Percentiles rank a stretch among this genome's conserved stretches.
These are phyloP conservation scores for Pantherophis alleghaniensis DNA, from an alignment of 2,797 vertebrate genomes.

Conservation along the genomic window DNA sequence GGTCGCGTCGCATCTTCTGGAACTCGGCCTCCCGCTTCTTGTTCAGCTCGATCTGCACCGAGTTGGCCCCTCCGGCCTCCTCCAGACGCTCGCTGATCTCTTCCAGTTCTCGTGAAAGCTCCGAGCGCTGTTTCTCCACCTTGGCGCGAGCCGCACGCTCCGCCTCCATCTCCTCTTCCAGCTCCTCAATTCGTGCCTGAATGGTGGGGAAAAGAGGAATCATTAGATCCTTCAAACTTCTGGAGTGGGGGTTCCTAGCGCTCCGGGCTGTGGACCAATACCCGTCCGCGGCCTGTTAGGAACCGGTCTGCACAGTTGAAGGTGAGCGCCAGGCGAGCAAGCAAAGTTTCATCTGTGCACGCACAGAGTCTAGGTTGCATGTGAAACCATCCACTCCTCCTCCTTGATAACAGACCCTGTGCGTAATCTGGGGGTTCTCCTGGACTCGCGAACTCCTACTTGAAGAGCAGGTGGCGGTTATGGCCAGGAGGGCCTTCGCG, in stretches of 20 bases:
- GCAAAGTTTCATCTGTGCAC: too few relatives aligned
- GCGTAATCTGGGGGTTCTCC: too few relatives aligned
- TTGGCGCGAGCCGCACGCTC: slow-evolving; percentile 82
- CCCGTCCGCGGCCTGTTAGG: rapidly evolving
- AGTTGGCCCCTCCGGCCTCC: slow-evolving; percentile 84
- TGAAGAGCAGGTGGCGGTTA: too few relatives aligned
- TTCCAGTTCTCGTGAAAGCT: slow-evolving; percentile 83
- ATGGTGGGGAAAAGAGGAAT: rapidly evolving
- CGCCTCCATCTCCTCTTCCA: slow-evolving; percentile 87
- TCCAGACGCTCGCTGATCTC: slow-evolving; percentile 86
- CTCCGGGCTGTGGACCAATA: too few relatives aligned
- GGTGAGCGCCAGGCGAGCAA: too few relatives aligned
- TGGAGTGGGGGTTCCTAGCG: not conserved
- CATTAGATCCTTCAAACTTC: too few relatives aligned
- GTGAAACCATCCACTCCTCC: too few relatives aligned
- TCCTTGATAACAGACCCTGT: too few relatives aligned
- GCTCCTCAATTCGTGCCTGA: slow-evolving; percentile 81
- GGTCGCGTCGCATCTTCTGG: slow-evolving; percentile 80
- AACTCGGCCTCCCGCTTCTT: slow-evolving; percentile 85
- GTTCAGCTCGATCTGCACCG: slow-evolving; percentile 81
- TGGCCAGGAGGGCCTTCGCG: too few relatives aligned
- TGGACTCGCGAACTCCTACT: too few relatives aligned
- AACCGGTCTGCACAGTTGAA: too few relatives aligned
- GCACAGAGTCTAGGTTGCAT: too few relatives aligned
- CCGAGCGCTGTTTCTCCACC: slow-evolving; percentile 82